phyloP scores from a whole-genome alignment of 2,888 invertebrate genomes.

The Liposcelis brunnea region DNA sequence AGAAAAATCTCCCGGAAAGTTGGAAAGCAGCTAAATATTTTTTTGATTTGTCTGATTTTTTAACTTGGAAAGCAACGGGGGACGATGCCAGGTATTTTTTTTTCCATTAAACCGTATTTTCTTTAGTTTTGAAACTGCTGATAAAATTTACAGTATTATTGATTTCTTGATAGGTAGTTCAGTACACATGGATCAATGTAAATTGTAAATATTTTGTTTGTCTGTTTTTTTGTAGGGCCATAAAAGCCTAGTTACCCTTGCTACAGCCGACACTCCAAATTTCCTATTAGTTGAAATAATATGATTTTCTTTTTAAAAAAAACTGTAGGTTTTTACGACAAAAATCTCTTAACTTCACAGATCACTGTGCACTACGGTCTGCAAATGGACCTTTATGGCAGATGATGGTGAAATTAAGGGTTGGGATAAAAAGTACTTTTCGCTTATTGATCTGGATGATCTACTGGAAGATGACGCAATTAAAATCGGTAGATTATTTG shows the following conservation, averaged over 20 bases:
- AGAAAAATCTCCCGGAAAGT: slow-evolving; percentile 41
- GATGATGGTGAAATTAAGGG: slow-evolving; percentile 33
- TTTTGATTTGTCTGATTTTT: slow-evolving; percentile 84
- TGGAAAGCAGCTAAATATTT: slow-evolving; percentile 58
- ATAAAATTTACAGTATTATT: neutral
- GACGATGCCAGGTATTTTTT: slow-evolving; percentile 39
- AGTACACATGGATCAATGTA: neutral
- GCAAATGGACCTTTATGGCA: slow-evolving; percentile 82
- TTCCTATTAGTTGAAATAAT: no score
- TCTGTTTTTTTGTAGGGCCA: no score
- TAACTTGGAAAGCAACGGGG: slow-evolving; percentile 83
- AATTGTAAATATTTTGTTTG: neutral
- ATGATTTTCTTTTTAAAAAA: no score
- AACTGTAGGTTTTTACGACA: no score
- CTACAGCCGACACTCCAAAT: no score
- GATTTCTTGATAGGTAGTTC: slow-evolving; percentile 8
- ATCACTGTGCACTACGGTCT: slow-evolving; percentile 80
- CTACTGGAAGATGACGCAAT: slow-evolving; percentile 44
- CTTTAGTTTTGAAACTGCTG: neutral
- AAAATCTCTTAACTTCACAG: no score
- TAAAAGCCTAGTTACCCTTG: no score
- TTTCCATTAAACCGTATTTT: neutral
- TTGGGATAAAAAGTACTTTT: slow-evolving; percentile 62
- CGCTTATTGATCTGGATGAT: slow-evolving; percentile 55
- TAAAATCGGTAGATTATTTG: slow-evolving; percentile 54